Base-by-base conservation (phyloP, 1,140 invertebrate genomes). In the Aphelenchoides fujianensis region DNA sequence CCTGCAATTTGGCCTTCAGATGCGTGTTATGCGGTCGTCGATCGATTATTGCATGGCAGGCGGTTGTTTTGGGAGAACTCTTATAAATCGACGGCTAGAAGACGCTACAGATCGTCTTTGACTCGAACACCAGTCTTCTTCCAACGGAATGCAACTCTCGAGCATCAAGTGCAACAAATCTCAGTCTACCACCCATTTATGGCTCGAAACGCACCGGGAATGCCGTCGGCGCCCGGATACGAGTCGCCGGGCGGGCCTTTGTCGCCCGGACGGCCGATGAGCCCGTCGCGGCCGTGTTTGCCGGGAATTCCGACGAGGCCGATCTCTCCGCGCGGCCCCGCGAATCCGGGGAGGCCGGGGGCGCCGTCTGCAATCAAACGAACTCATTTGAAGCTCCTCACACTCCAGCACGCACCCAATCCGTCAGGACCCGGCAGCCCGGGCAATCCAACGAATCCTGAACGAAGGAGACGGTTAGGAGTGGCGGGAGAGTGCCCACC, bases 371-470 rank as follows among this genome's bases (percentile, higher is more conserved):
- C 3, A 5, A 48, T 5, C 7, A 48, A 16, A 66, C 19, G 16
- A 16, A 7, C 12, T 16, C 12, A 16, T 12, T 12, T 61, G 37
- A 66, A 23, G 23, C 5, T 5, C 7, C 28, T 59, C 5, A 59
- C 5, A 7, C 5, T 59, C 5, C 28, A 59, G 34, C 5, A 59
- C 55, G 23, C 28, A 59, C 5, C 75, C 27, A 54, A 54, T 3
- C 78, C 78, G 59, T 79, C 79, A 16, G 19, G 57, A n/a, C 77
- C 76, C 35, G 72, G 70, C 16, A 76, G 73, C 19, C 81, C 81
- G 34, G 74, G 71, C 64, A 71, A 75, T 57, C 81, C 81, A 59
- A 69, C 59, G 5, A 77, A 54, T 7, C 71, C 27, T 71, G 71
- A 73, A 71, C 72, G 55, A 71, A 3, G 27, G 2, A 3, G n/a